phyloP scores from a whole-genome alignment of 2,113 vertebrate genomes.

The Rana temporaria region DNA sequence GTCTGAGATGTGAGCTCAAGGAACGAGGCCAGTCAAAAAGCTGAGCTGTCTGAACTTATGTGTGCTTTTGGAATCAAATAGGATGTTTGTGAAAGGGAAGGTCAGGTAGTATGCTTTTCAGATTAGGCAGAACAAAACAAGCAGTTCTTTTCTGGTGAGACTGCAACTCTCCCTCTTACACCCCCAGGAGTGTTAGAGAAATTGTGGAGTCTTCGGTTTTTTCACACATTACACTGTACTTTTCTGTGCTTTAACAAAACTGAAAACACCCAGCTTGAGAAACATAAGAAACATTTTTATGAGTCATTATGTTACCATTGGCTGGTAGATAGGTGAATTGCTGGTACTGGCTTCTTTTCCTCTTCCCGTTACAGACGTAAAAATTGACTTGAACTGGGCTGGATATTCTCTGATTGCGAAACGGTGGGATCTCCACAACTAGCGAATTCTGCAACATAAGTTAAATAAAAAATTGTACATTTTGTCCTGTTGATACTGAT shows the following conservation, averaged over 20 bases:
- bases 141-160: constrained; percentile 41
- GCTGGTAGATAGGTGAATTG: constrained; percentile 95
- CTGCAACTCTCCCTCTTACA: constrained; percentile 13
- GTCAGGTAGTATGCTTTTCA: constrained; percentile 45
- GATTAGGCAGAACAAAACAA: constrained; percentile 50
- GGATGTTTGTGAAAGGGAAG: constrained; percentile 50
- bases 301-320: constrained; percentile 80
- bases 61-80: constrained; percentile 35
- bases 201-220: background rate
- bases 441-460: constrained; percentile 77
- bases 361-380: constrained; percentile 97
- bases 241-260: constrained; percentile 35
- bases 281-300: constrained; percentile 54
- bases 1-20: background rate
- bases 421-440: constrained; percentile 92
- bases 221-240: constrained; percentile 10
- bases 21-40: background rate
- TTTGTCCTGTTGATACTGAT: no score
- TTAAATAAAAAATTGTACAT: background rate
- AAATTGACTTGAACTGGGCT: constrained; percentile 93
- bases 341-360: constrained; percentile 97
- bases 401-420: constrained; percentile 92
- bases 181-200: constrained; percentile 20
- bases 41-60: background rate
- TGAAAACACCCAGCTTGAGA: constrained; percentile 33